phyloP scores from a whole-genome alignment of 1,140 invertebrate species.

The Polyergus mexicanus region DNA sequence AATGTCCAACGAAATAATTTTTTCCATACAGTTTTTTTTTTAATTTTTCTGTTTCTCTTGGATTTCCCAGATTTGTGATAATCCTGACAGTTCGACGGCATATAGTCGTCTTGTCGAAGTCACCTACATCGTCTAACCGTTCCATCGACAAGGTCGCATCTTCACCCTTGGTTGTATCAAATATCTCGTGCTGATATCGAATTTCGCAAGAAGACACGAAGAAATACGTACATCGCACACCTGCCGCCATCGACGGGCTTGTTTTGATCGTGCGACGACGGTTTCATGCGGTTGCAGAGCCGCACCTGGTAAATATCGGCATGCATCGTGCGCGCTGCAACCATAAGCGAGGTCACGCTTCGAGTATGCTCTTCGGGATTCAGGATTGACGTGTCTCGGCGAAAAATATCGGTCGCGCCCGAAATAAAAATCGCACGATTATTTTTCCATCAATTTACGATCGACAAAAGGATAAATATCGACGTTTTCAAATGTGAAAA shows the following conservation, averaged over 20 bases:
- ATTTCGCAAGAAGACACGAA: slow-evolving; percentile 31
- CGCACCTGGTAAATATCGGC: slow-evolving; percentile 20
- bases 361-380: not conserved
- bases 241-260: slow-evolving; percentile 3
- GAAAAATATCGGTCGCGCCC: slow-evolving; percentile 3
- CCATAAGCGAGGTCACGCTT: slow-evolving; percentile 9
- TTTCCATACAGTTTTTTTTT: not conserved
- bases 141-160: not conserved
- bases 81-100: not conserved
- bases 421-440: slow-evolving; percentile 1
- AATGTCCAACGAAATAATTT: slow-evolving; percentile 8
- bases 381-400: not conserved
- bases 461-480: not conserved
- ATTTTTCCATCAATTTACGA: slow-evolving; percentile 11
- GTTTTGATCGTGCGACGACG: slow-evolving; percentile 14
- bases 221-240: not conserved
- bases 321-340: slow-evolving; percentile 13
- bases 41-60: not conserved
- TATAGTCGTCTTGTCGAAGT: not conserved
- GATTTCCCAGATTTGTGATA: not conserved
- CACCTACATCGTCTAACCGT: not conserved
- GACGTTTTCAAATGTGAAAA: not conserved
- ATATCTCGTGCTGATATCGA: slow-evolving; percentile 39
- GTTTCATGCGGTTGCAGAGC: not conserved
- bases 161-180: slow-evolving; percentile 13